Percentiles rank a stretch among this genome's conserved stretches.
Evolutionary conservation across 2,797 vertebrate genomes (phyloP).

Genomic region (Spea hammondii): DNA sequence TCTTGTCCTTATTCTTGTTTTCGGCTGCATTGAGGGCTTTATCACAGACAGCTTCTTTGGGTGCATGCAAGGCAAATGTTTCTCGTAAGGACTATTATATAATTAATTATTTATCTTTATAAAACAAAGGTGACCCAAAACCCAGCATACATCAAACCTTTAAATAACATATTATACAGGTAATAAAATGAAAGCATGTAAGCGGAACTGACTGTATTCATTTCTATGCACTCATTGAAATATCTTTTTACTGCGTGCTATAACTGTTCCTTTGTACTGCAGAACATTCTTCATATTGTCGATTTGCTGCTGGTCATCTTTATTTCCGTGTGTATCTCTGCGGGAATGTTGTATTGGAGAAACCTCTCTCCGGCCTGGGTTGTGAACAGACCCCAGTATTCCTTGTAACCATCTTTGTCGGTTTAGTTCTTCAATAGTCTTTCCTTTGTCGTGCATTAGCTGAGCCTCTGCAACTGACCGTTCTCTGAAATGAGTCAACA

Average conservation of each 20-base stretch:
- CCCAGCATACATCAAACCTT: conserved; percentile 25
- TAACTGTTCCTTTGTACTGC: conserved; percentile 28
- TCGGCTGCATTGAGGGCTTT: too few species aligned
- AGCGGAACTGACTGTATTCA: neutral
- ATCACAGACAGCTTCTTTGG: neutral
- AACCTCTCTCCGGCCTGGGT: conserved; percentile 35
- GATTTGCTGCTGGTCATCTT: conserved; percentile 12
- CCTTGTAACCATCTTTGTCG: conserved; percentile 42
- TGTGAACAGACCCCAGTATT: conserved; percentile 33
- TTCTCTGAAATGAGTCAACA: conserved; percentile 29
- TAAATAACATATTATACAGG: conserved; percentile 18
- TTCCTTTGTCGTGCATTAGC: conserved; percentile 49
- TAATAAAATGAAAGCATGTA: conserved; percentile 14
- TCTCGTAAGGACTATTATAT: neutral
- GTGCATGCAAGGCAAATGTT: neutral
- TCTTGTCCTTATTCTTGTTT: too few species aligned
- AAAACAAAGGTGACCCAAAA: conserved; percentile 7
- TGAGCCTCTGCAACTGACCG: conserved; percentile 46
- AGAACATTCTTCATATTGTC: conserved; percentile 26
- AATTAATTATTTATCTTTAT: neutral
- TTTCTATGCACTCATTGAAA: conserved; percentile 19
- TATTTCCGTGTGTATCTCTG: conserved; percentile 22
- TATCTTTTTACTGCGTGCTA: conserved; percentile 35
- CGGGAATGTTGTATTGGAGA: conserved; percentile 11
- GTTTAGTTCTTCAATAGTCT: conserved; percentile 40